Evolutionary conservation across 2,113 vertebrate genomes (phyloP), one percentile per base, ranked within the genome.

Genomic region (Lonchura striata): DNA sequence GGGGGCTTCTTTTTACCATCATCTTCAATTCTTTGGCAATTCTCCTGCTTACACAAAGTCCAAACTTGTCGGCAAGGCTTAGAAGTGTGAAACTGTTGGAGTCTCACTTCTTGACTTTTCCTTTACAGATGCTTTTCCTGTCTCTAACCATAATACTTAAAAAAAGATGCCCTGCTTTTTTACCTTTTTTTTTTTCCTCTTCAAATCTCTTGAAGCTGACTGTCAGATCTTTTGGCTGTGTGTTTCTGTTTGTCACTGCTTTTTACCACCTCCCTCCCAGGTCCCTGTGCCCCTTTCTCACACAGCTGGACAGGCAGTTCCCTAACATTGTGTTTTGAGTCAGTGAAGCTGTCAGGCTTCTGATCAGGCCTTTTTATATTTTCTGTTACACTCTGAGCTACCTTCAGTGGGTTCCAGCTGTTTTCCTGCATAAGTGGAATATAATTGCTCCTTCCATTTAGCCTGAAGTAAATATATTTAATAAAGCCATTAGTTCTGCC

Each of bases 401-500:
- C 44, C 19, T 95, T 80, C 70, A 69, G 46, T 11, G 35, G 78
- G 39, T 90, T 96, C 74, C 70, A 90, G 66, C 81, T 94, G 87
- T 82, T 94, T 79, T 79, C 49, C 84, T 87, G 1, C 25, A 1
- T 47, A 92, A 94, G 30, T 77, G 84, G 78, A 71, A 68, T 66
- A 35, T 72, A 91, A 95, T 91, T 92, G 46, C 65, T 91, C 84
- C 81, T 95, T 91, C 70, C 59, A 50, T 80, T 91, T 93, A 92
- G 75, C 75, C 90, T 80, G 70, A 82, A 94, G 75, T 86, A 65
- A 95, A 96, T 57, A 77, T 82, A 69, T 78, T 87, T 95, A 89
- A 83, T 83, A 92, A 96, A 94, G 39, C 82, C 78, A 59, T 95
- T 91, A 90, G 82, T 65, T 95, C 59, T 92, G 78, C 87, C 66